Evolutionary conservation across 2,113 vertebrate genomes (phyloP), one percentile per base, ranked within the genome.

Genomic region (Sinocyclocheilus maitianheensis): DNA sequence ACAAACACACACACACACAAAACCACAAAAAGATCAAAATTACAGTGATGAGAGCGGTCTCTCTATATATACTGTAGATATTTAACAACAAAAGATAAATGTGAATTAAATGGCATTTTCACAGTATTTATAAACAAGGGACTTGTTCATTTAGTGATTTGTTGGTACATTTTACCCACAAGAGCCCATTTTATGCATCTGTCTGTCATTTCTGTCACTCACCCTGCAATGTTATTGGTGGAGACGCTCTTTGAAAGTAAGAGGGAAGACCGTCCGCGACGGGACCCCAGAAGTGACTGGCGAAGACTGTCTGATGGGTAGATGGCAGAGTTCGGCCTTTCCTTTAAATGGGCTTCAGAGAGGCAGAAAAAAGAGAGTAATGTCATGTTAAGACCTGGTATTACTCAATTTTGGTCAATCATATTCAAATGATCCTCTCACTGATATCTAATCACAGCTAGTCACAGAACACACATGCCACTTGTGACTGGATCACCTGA

Each of bases 211-310:
- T 9, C 22, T 7, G 40, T 12, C 10, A 63, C 95, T 96, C 89
- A 98, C 97, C 97, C 97, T 0, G 96, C 94, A n/a, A 98, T 98
- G 90, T 98, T 98, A 92, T 97, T 98, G 76, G 97, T 98, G 84
- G 97, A 98, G 78, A 98, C 96, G 1, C 97, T 98, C 91, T 98
- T 98, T 89, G 97, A 97, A 30, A 98, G 92, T 3, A 96, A 95
- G 1, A 98, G 87, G 30, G 94, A 90, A 2, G 97, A 94, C 0
- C 97, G 95, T 37, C 95, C 95, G 0, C 96, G 94, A 7, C 96
- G 96, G 0, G 97, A 93, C 0, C 97, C 96, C 3, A 98, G 95
- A 84, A 97, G 93, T 1, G 96, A 94, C 81, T 97, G 97, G 7
- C 96, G 94, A 86, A 98, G 95, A 86, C 95, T 98, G 72, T 98